These are phyloP conservation scores for Tachycineta bicolor DNA, from an alignment of 2,113 vertebrate genomes.

Conservation along the genomic window DNA sequence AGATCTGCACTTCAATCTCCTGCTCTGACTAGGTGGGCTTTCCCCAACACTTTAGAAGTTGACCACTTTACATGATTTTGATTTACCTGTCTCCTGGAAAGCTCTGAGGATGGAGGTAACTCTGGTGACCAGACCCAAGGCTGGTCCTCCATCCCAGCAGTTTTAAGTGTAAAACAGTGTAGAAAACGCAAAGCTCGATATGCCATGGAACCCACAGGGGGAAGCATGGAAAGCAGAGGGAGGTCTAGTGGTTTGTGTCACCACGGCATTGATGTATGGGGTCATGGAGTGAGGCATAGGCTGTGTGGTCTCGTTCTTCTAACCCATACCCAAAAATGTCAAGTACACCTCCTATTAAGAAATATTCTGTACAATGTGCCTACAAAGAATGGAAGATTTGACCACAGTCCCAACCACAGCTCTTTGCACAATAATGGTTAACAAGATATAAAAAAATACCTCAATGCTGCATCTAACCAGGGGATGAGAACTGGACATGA, in stretches of 20 bases:
- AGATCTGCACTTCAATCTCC: background rate
- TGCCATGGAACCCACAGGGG: background rate
- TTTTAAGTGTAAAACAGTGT: background rate
- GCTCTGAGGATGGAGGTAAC: background rate
- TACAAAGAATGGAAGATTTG: background rate
- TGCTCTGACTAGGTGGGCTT: background rate
- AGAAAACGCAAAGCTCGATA: background rate
- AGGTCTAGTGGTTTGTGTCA: background rate
- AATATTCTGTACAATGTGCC: fast-evolving
- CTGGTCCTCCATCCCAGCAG: background rate
- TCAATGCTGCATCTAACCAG: background rate
- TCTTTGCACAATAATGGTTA: background rate
- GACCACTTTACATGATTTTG: background rate
- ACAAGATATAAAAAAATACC: background rate
- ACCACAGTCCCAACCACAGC: background rate
- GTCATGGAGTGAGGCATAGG: fast-evolving
- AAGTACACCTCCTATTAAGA: background rate
- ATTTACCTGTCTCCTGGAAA: background rate
- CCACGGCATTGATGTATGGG: too few species aligned
- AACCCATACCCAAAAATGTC: background rate
- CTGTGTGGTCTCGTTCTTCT: fast-evolving
- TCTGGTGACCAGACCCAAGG: background rate
- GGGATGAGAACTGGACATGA: background rate
- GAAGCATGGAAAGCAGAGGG: background rate
- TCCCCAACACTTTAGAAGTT: fast-evolving